Evolutionary conservation across 2,113 vertebrate genomes (phyloP), one percentile per base, ranked within the genome.

Genomic region (Prinia subflava): DNA sequence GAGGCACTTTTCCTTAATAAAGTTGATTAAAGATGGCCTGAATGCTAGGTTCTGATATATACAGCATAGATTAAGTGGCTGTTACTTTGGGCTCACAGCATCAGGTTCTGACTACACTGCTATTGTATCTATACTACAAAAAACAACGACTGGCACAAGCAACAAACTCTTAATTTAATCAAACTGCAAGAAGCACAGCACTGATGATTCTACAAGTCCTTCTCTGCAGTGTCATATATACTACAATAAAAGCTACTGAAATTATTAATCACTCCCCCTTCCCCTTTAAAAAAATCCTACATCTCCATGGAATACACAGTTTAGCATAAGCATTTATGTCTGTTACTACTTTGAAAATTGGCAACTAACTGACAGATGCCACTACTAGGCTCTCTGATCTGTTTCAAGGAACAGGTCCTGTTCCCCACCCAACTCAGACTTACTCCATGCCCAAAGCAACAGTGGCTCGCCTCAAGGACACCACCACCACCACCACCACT

Each of bases 381-480:
- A 44, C 37, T 50, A 44, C 27, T 17, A 30, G 49, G 22, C 27
- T 35, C 59, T 21, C 23, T 7, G 24, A 65, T 9, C 17, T 49
- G 35, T 52, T 50, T 30, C 44, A 44, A 80, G 47, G 22, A 89
- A 41, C 6, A 33, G 52, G 17, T 6, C 68, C 15, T 22, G 57
- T 5, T 77, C 31, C 11, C 6, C 35, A 57, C 28, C 9, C 30
- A 39, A 17, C 4, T 6, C 1, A 39, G 41, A 42, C 5, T 33
- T 67, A 49, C 0, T 47, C 27, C 37, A 31, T 4, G 2, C 8
- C 23, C 71, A 52, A 7, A 31, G 16, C 18, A 59, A 37, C 50
- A 10, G 0, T 4, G 10, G 12, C 22, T 12, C 25, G 30, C 8
- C 6, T 21, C 10, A 6, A 10, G 22, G 4, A 23, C 0, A 60